A percentile compares a stretch with the other conserved stretches of the same genome.
phyloP scores from a whole-genome alignment of 2,888 invertebrate species.

The Teleiodes luculella region DNA sequence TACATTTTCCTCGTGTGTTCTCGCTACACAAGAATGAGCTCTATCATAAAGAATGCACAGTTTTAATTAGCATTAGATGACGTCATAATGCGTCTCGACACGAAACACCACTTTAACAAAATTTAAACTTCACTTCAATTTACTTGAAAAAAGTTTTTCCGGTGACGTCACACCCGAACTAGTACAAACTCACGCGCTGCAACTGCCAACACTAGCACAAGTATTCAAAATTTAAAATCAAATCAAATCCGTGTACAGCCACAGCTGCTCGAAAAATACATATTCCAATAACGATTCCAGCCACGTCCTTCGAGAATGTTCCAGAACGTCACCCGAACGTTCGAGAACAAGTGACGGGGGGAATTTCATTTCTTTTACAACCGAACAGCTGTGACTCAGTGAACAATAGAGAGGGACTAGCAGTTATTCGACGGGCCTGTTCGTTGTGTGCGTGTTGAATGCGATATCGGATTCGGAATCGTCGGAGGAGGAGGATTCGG shows the following conservation, averaged over 20 bases:
- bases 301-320: conserved; percentile 13
- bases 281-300: conserved; percentile 16
- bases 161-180: background rate
- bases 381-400: conserved; percentile 13
- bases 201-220: background rate
- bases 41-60: too few relatives aligned
- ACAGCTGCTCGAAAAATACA: conserved; percentile 10
- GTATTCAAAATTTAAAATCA: conserved; percentile 4
- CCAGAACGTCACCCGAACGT: conserved; percentile 13
- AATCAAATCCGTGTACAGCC: conserved; percentile 10
- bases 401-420: conserved; percentile 7
- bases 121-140: too few relatives aligned
- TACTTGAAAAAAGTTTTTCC: too few relatives aligned
- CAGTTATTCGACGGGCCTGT: background rate
- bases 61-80: too few relatives aligned
- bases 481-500: too few relatives aligned
- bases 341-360: conserved; percentile 14
- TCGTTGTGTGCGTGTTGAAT: background rate
- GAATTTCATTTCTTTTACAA: conserved; percentile 21
- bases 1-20: too few relatives aligned
- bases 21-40: too few relatives aligned
- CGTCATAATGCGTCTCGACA: too few relatives aligned
- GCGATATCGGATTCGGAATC: too few relatives aligned
- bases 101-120: too few relatives aligned
- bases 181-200: background rate